Evolutionary conservation across 2,888 invertebrate species (phyloP).

Genomic region (Mythimna lalbum): DNA sequence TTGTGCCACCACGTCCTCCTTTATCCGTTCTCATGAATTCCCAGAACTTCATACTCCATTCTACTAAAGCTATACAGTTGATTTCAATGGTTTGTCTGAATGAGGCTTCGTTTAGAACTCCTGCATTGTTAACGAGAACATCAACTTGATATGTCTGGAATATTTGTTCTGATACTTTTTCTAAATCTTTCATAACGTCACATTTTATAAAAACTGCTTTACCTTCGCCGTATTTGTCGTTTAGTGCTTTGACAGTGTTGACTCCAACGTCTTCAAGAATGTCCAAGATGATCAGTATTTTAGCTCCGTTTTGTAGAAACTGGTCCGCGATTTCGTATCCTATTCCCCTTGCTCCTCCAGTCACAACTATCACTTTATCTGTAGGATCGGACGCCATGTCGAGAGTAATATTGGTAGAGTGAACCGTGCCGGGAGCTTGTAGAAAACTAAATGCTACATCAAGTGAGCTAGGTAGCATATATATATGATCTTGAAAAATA

Average conservation of each 20-base stretch:
- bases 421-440: not conserved
- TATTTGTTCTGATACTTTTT: constrained; percentile 74
- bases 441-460: not conserved
- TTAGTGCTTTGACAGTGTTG: constrained; percentile 77
- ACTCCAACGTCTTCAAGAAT: constrained; percentile 69
- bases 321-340: constrained; percentile 83
- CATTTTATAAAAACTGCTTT: constrained; percentile 84
- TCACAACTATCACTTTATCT: constrained; percentile 76
- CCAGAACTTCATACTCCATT: constrained; percentile 85
- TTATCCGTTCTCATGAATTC: constrained; percentile 89
- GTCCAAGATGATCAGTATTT: constrained; percentile 67
- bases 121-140: constrained; percentile 83
- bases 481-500: no score
- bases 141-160: constrained; percentile 74
- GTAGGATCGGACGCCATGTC: constrained; percentile 61
- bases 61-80: constrained; percentile 73
- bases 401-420: not conserved
- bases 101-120: constrained; percentile 69
- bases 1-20: constrained; percentile 90
- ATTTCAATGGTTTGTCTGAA: constrained; percentile 69
- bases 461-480: not conserved
- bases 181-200: constrained; percentile 85
- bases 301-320: constrained; percentile 81
- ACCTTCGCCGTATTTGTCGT: constrained; percentile 79
- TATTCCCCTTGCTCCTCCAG: constrained; percentile 89